Percentiles rank a stretch among this genome's conserved stretches.
These are phyloP conservation scores for Teinopalpus imperialis DNA, from an alignment of 2,888 invertebrate genomes.

Conservation along the genomic window DNA sequence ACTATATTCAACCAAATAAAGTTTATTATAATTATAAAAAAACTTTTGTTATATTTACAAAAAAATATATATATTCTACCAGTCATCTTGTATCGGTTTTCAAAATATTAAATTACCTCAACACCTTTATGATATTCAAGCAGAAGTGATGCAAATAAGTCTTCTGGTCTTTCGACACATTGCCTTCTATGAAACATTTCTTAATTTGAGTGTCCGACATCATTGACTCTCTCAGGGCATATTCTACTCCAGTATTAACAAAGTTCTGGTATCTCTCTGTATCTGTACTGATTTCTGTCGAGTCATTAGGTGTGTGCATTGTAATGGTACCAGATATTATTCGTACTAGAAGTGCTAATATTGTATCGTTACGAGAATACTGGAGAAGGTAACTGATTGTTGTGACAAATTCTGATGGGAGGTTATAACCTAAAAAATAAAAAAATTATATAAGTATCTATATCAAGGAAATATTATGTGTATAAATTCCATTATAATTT, in stretches of 20 bases:
- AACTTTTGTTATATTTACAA: too few species aligned
- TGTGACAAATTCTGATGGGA: slow-evolving; percentile 83
- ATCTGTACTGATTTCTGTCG: slow-evolving; percentile 56
- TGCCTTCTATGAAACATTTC: slow-evolving; percentile 53
- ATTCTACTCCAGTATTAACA: slow-evolving; percentile 65
- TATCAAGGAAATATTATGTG: too few species aligned
- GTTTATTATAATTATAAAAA: too few species aligned
- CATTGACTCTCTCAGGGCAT: slow-evolving; percentile 64
- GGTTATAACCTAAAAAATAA: slow-evolving; percentile 75
- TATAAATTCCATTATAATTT: too few species aligned
- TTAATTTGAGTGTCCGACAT: slow-evolving; percentile 63
- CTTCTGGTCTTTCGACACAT: slow-evolving; percentile 55
- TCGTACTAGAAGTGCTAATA: slow-evolving; percentile 83
- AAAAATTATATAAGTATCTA: too few species aligned
- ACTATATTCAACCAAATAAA: too few species aligned
- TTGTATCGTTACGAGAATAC: slow-evolving; percentile 80
- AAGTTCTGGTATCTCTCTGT: slow-evolving; percentile 63
- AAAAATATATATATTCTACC: too few species aligned
- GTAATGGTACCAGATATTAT: slow-evolving; percentile 83
- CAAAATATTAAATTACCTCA: slow-evolving; percentile 49
- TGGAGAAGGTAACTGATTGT: slow-evolving; percentile 83
- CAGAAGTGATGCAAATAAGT: slow-evolving; percentile 70
- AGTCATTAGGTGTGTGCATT: slow-evolving; percentile 66
- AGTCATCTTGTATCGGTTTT: too few species aligned
- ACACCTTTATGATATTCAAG: slow-evolving; percentile 64